Evolutionary conservation across 2,113 vertebrate species (phyloP), one percentile per base, ranked within the genome.

Genomic region (Acanthisitta chloris): DNA sequence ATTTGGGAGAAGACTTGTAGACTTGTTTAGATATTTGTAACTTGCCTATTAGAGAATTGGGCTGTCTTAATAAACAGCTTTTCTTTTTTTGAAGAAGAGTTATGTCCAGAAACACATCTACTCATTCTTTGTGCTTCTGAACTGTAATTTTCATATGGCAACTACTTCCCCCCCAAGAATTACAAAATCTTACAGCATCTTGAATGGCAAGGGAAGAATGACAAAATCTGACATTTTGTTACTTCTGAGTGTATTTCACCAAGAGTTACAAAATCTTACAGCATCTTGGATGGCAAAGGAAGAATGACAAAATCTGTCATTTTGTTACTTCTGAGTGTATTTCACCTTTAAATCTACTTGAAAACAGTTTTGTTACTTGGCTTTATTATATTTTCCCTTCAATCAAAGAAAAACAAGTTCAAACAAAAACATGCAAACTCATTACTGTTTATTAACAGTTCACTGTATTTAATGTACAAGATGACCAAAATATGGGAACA

Each of bases 151-250:
- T 91, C 54, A 21, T 46, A 43, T 10, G 33, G 49, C 9, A 86
- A 72, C 69, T 40, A 51, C 0, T 1, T 8, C 8, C 38, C 6
- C 10, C 12, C 8, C 31, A 49, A 31, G n/a, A n/a, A n/a, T 59
- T 38, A 23, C 9, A 5, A 59, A 59, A 34, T 36, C 23, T 26
- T 59, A 25, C 17, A 59, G 34, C 34, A 24, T 34, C 58, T 59
- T 59, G 17, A 34, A 59, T 59, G 23, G 25, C 34, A 59, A 59
- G 58, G 24, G 34, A 59, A 59, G 34, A 59, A 59, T 38, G 34
- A 59, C 58, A 38, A 59, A 59, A 36, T 59, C n/a, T 59, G 24
- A 15, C 25, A 38, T 26, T 59, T 59, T 26, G 24, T 23, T 10
- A 26, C 12, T 40, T 4, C 7, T 10, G 2, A 4, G n/a, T n/a